These are phyloP conservation scores for Caenorhabditis brenneri DNA, from an alignment of 1,140 invertebrate genomes.

Conservation along the genomic window DNA sequence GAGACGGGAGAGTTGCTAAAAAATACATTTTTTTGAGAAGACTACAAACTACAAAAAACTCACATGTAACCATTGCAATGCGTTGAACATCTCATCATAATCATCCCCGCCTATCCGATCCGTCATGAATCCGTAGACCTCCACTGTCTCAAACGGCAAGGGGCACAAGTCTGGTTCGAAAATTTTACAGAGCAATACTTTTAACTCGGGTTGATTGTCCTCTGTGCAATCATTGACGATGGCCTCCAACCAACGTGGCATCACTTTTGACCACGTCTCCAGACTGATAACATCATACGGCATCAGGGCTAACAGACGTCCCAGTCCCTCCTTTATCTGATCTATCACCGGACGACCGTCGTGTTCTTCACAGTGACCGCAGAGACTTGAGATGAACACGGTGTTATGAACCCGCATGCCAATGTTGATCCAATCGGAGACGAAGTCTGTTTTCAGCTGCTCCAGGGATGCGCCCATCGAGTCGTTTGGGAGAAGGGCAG, in stretches of 20 bases:
- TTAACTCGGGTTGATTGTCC: constrained; percentile 87
- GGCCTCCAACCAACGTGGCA: constrained; percentile 97
- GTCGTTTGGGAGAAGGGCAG: constrained; percentile 93
- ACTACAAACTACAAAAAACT: constrained; percentile 13
- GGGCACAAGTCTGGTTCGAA: constrained; percentile 94
- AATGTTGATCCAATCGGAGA: constrained; percentile 87
- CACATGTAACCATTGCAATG: constrained; percentile 91
- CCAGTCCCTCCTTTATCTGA: constrained; percentile 86
- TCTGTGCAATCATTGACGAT: constrained; percentile 92
- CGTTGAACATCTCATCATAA: constrained; percentile 88
- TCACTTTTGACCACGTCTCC: constrained; percentile 93
- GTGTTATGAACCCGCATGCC: constrained; percentile 85
- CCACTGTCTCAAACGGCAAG: constrained; percentile 87
- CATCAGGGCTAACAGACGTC: constrained; percentile 85
- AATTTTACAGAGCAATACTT: constrained; percentile 90
- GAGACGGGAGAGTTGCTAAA: constrained; percentile 82
- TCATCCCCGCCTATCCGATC: constrained; percentile 83
- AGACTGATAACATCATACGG: constrained; percentile 95
- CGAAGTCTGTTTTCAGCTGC: constrained; percentile 88
- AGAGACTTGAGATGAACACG: constrained; percentile 83
- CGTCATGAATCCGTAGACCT: constrained; percentile 92
- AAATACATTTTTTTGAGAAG: constrained; percentile 56
- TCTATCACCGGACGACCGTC: constrained; percentile 73
- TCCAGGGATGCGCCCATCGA: constrained; percentile 82
- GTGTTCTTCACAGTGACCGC: constrained; percentile 86